phyloP scores from a whole-genome alignment of 2,888 invertebrate genomes.

The Nudaria mundana region DNA sequence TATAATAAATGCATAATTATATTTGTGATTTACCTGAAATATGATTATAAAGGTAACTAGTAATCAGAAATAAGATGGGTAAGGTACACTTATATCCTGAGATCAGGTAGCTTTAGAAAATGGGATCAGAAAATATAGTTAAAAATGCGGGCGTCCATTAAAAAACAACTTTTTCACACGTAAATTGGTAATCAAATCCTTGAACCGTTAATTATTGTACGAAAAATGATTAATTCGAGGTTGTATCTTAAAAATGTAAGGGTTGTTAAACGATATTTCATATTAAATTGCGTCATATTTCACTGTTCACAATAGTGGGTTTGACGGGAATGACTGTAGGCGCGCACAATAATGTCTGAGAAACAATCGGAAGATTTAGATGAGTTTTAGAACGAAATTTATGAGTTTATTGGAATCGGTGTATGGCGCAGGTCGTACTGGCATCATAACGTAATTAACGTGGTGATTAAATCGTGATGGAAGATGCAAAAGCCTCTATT shows the following conservation, averaged over 20 bases:
- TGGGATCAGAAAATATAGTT: too few species aligned
- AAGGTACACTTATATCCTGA: too few species aligned
- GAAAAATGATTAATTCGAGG: slow-evolving; percentile 31
- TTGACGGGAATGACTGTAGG: slow-evolving; percentile 31
- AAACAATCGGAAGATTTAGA: slow-evolving; percentile 61
- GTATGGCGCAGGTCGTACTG: too few species aligned
- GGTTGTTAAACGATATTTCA: slow-evolving; percentile 43
- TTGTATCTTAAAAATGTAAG: slow-evolving; percentile 40
- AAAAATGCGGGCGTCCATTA: too few species aligned
- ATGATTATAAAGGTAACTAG: too few species aligned
- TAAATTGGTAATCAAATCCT: slow-evolving; percentile 3
- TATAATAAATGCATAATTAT: too few species aligned
- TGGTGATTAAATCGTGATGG: neutral
- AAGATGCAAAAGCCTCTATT: too few species aligned
- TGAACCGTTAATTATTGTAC: slow-evolving; percentile 8
- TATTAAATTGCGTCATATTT: slow-evolving; percentile 50
- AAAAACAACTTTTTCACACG: too few species aligned
- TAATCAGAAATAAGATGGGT: too few species aligned
- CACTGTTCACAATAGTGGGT: slow-evolving; percentile 40
- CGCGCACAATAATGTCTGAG: slow-evolving; percentile 41
- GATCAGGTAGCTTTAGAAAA: too few species aligned
- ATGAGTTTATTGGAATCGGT: slow-evolving; percentile 24
- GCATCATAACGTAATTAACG: slow-evolving; percentile 4
- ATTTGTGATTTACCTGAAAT: too few species aligned
- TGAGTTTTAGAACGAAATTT: slow-evolving; percentile 40